Conservation (phyloP, 2,113 vertebrate species). For the Mormoops blainvillei region DNA sequence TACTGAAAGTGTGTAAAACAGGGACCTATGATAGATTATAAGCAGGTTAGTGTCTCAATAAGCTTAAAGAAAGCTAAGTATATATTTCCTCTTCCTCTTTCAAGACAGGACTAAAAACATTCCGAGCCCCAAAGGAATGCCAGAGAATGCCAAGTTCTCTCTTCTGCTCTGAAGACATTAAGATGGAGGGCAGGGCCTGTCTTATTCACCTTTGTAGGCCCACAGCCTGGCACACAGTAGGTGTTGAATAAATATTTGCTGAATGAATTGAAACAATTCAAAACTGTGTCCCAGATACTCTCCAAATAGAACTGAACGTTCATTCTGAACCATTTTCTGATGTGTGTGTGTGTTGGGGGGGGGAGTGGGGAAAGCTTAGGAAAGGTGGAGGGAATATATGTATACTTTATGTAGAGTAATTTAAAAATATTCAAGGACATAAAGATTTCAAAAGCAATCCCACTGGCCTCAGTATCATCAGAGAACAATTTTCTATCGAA, state of each 20-base stretch:
- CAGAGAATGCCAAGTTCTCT: conserved; percentile 27
- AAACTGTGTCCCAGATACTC: background rate
- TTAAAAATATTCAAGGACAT: background rate
- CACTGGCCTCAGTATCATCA: background rate
- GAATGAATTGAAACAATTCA: background rate
- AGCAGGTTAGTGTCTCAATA: conserved; percentile 22
- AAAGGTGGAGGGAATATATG: background rate
- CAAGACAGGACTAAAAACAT: background rate
- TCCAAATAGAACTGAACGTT: conserved; percentile 28
- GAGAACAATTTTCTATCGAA: background rate
- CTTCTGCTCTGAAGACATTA: background rate
- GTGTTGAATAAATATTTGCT: background rate
- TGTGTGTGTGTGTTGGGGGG: background rate
- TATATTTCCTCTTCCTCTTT: conserved; percentile 62
- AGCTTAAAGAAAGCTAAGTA: conserved; percentile 28
- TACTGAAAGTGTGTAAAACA: conserved; percentile 16
- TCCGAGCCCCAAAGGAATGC: conserved; percentile 42
- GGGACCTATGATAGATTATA: conserved; percentile 30
- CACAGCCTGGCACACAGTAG: background rate
- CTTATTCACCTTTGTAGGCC: background rate
- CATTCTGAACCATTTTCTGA: conserved; percentile 25
- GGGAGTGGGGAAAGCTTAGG: background rate
- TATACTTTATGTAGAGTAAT: background rate
- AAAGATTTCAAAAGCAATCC: background rate
- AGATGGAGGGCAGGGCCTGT: background rate